phyloP scores from a whole-genome alignment of 2,888 invertebrate genomes.

The Clivina fossor region DNA sequence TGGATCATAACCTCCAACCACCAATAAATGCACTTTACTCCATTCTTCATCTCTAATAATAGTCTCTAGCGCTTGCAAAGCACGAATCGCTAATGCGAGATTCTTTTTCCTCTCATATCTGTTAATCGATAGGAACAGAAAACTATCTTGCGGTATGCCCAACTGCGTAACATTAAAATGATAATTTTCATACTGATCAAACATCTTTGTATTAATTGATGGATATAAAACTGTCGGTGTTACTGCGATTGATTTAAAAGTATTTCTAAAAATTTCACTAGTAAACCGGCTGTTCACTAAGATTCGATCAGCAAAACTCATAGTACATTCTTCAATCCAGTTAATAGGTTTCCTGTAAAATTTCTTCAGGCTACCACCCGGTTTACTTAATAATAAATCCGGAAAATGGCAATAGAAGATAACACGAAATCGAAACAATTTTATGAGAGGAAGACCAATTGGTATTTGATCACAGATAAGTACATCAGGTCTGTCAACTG shows the following conservation, averaged over 20 bases:
- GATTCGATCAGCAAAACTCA: conserved; percentile 83
- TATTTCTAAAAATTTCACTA: conserved; percentile 80
- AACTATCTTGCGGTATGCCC: conserved; percentile 57
- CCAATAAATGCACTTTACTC: conserved; percentile 75
- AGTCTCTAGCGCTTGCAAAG: conserved; percentile 69
- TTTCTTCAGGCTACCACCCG: conserved; percentile 73
- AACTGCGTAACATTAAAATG: conserved; percentile 49
- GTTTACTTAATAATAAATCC: conserved; percentile 83
- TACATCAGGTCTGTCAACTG: conserved; percentile 70
- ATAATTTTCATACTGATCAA: too few relatives aligned
- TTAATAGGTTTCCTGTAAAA: conserved; percentile 87
- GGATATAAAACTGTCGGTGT: conserved; percentile 90
- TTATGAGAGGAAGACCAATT: conserved; percentile 84
- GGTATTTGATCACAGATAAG: conserved; percentile 95
- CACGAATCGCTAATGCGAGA: conserved; percentile 79
- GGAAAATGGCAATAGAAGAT: conserved; percentile 99
- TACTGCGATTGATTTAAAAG: conserved; percentile 72
- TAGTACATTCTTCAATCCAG: conserved; percentile 86
- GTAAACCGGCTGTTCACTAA: conserved; percentile 97
- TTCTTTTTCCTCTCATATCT: conserved; percentile 97
- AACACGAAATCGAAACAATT: conserved; percentile 67
- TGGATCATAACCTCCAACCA: conserved; percentile 96
- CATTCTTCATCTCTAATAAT: conserved; percentile 60
- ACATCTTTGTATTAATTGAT: conserved; percentile 70
- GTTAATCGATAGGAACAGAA: conserved; percentile 90